Percentiles rank a stretch among this genome's conserved stretches.
phyloP scores from a whole-genome alignment of 2,113 vertebrate species.

The Chinchilla lanigera region DNA sequence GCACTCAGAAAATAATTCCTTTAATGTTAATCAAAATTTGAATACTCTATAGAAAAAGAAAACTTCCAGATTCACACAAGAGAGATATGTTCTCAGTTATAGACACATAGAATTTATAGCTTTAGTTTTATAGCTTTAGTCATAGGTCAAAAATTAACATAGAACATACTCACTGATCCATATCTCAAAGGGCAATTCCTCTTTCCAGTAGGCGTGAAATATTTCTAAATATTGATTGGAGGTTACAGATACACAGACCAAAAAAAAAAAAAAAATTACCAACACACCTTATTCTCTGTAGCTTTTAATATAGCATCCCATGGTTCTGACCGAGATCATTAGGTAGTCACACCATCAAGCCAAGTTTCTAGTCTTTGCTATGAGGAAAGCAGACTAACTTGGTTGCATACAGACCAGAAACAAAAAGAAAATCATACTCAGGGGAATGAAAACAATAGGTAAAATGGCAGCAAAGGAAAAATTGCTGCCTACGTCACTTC shows the following conservation, averaged over 20 bases:
- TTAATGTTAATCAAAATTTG: constrained; percentile 33
- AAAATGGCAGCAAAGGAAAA: constrained; percentile 13
- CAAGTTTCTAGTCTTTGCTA: background rate
- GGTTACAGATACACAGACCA: background rate
- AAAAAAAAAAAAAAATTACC: background rate
- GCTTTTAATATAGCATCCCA: background rate
- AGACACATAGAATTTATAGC: background rate
- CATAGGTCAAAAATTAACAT: background rate
- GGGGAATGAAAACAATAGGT: background rate
- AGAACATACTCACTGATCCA: background rate
- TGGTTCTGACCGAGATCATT: background rate
- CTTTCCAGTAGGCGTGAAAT: background rate
- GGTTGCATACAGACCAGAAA: background rate
- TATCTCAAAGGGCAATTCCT: background rate
- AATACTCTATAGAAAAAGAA: background rate
- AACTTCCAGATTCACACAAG: background rate
- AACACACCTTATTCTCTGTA: background rate
- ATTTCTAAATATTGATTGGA: background rate
- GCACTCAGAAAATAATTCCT: background rate
- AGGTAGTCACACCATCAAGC: background rate
- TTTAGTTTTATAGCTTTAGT: constrained; percentile 30
- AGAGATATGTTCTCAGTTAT: background rate
- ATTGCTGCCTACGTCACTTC: background rate
- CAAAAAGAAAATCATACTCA: background rate
- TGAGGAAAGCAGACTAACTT: background rate